Percentiles rank a stretch among this genome's conserved stretches.
Conservation (phyloP, 2,888 invertebrate species). For the Allacma fusca region DNA sequence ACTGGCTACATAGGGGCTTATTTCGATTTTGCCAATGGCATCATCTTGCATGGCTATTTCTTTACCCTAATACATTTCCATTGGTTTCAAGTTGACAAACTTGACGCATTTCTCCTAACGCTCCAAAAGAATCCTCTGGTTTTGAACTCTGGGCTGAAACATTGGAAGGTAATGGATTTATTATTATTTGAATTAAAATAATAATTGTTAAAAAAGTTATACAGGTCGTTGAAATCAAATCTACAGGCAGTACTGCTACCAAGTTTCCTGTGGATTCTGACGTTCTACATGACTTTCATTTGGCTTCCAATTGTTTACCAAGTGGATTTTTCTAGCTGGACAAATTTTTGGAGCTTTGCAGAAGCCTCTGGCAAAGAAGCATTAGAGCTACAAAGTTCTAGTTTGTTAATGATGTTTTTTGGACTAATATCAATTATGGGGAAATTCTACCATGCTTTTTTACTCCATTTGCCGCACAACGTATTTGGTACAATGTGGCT, state of each 20-base stretch:
- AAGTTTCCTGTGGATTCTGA: background rate
- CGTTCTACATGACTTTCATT: slow-evolving; percentile 22
- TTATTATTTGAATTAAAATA: too few relatives aligned
- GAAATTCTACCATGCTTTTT: slow-evolving; percentile 24
- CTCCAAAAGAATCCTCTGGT: background rate
- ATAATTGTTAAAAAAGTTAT: too few relatives aligned
- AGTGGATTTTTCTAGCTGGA: background rate
- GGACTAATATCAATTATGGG: background rate
- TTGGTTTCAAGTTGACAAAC: background rate
- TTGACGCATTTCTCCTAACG: background rate
- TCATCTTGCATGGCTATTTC: slow-evolving; percentile 2
- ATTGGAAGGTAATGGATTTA: too few relatives aligned
- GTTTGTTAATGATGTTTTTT: too few relatives aligned
- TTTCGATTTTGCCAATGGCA: slow-evolving; percentile 30
- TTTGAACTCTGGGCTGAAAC: too few relatives aligned
- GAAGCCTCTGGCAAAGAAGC: too few relatives aligned
- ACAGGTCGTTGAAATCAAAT: too few relatives aligned
- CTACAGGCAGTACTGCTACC: slow-evolving; percentile 2
- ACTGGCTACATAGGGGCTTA: slow-evolving; percentile 19
- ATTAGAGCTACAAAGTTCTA: too few relatives aligned
- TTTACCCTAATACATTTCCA: slow-evolving; percentile 1
- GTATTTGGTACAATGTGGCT: slow-evolving; percentile 14
- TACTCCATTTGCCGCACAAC: slow-evolving; percentile 24
- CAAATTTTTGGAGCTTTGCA: too few relatives aligned
- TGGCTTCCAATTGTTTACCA: slow-evolving; percentile 13